These are phyloP conservation scores for Atrina japonica DNA, from an alignment of 2,888 invertebrate genomes.

Conservation along the genomic window DNA sequence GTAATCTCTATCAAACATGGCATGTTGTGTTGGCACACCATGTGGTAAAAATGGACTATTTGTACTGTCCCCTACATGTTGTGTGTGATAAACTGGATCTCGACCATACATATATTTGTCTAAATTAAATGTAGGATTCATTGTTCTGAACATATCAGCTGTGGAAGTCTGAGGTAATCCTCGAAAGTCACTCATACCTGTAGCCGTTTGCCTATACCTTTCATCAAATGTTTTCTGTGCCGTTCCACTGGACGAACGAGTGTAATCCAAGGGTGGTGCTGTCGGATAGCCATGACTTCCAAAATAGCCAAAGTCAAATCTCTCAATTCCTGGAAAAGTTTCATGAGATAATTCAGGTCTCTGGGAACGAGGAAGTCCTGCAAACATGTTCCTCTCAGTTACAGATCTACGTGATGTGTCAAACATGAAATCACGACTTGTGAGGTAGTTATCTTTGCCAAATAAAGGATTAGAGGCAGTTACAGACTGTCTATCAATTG, in stretches of 20 bases:
- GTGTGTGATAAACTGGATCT: constrained; percentile 76
- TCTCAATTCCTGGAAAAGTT: constrained; percentile 64
- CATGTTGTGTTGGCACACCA: constrained; percentile 72
- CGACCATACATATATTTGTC: constrained; percentile 77
- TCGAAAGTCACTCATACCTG: constrained; percentile 73
- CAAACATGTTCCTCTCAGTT: constrained; percentile 72
- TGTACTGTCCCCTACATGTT: constrained; percentile 72
- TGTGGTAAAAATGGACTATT: constrained; percentile 76
- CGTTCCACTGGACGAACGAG: constrained; percentile 63
- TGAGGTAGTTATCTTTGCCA: constrained; percentile 71
- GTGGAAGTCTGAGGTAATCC: constrained; percentile 72
- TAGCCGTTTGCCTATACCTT: constrained; percentile 72
- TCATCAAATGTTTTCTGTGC: constrained; percentile 77
- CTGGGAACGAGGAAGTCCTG: constrained; percentile 64
- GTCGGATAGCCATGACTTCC: constrained; percentile 69
- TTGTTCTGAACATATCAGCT: constrained; percentile 74
- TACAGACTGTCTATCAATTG: constrained; percentile 64
- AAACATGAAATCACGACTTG: constrained; percentile 74
- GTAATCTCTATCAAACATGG: constrained; percentile 74
- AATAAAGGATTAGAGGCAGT: constrained; percentile 67
- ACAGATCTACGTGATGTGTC: constrained; percentile 67
- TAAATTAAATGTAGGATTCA: constrained; percentile 74
- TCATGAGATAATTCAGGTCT: constrained; percentile 69
- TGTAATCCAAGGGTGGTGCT: constrained; percentile 71
- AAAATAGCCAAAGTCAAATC: constrained; percentile 75